phyloP scores from a whole-genome alignment of 2,888 invertebrate species.

The Pristionchus japonicus region DNA sequence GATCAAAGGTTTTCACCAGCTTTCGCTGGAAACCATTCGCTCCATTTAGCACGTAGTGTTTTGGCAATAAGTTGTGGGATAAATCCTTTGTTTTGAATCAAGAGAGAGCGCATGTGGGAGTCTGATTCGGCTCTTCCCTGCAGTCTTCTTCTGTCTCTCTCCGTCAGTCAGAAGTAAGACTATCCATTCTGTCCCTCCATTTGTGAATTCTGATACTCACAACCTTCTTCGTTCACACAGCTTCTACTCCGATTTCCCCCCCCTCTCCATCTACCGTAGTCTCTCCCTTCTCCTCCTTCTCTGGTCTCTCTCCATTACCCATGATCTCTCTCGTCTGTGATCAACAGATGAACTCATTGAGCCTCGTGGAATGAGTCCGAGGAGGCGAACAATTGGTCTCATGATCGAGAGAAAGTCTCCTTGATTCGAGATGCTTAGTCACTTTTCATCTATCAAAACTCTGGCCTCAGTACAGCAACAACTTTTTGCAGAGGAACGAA shows the following conservation, averaged over 20 bases:
- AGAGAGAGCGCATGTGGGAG: not conserved
- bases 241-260: not conserved
- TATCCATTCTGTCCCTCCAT: slow-evolving; percentile 4
- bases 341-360: not conserved
- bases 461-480: not conserved
- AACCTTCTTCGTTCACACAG: not conserved
- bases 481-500: slow-evolving; percentile 7
- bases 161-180: not conserved
- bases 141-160: not conserved
- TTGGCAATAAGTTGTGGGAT: not conserved
- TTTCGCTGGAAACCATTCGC: not conserved
- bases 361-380: not conserved
- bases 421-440: not conserved
- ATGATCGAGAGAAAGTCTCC: not conserved
- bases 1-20: not conserved
- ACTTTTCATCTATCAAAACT: not conserved
- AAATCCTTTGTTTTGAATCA: not conserved
- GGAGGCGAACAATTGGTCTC: not conserved
- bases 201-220: not conserved
- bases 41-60: not conserved
- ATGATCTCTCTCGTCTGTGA: not conserved
- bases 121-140: not conserved
- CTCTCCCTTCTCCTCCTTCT: not conserved
- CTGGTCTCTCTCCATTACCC: not conserved
- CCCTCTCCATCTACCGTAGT: slow-evolving; percentile 16